Conservation (phyloP, 2,113 vertebrate genomes). For the Spea multiplicata region DNA sequence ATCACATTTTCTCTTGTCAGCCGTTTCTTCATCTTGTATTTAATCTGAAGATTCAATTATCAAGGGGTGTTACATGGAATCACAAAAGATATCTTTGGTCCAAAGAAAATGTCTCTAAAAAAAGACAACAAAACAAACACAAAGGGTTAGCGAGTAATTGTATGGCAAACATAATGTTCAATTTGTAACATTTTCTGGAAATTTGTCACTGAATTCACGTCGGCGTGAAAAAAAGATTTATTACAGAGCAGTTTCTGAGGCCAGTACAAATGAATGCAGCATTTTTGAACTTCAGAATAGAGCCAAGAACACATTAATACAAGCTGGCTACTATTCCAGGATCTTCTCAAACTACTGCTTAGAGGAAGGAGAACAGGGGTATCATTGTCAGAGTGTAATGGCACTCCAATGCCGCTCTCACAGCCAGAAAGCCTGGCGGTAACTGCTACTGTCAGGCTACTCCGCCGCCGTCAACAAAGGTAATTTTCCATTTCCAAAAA, state of each 20-base stretch:
- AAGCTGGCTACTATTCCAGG: conserved; percentile 9
- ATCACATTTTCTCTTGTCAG: conserved; percentile 63
- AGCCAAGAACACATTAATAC: conserved; percentile 22
- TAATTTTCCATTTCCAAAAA: neutral
- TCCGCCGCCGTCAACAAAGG: neutral
- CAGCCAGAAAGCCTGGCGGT: conserved; percentile 21
- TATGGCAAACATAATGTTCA: neutral
- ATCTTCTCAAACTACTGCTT: conserved; percentile 17
- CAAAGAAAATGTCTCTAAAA: conserved; percentile 78
- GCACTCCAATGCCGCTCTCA: conserved; percentile 28
- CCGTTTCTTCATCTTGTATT: conserved; percentile 53
- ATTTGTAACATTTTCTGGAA: neutral
- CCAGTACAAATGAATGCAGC: conserved; percentile 8
- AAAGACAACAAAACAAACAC: conserved; percentile 40
- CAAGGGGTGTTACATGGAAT: conserved; percentile 70
- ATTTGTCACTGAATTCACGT: neutral
- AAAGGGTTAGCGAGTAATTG: neutral
- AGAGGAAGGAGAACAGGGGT: conserved; percentile 25
- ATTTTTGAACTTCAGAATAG: conserved; percentile 26
- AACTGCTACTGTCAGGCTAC: neutral
- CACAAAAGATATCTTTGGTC: conserved; percentile 75
- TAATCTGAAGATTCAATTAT: conserved; percentile 52
- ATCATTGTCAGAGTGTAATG: conserved; percentile 37
- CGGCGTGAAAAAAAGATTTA: neutral
- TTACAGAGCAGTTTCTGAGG: conserved; percentile 8